Percentiles rank a stretch among this genome's conserved stretches.
Conservation (phyloP, 2,113 vertebrate species). For the Murina feae region DNA sequence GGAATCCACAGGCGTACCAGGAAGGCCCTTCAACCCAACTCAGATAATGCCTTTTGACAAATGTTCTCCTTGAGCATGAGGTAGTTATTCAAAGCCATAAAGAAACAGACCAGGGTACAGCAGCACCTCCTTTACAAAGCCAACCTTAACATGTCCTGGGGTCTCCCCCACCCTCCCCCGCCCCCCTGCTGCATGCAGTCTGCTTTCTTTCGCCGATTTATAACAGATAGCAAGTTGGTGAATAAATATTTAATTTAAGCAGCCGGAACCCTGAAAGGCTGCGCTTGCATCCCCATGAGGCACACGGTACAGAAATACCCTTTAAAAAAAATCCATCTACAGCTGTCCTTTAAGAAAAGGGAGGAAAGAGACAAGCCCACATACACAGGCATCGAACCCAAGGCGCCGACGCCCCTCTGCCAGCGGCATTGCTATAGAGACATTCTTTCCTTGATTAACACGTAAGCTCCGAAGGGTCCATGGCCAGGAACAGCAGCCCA, state of each 20-base stretch:
- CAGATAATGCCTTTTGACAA: constrained; percentile 74
- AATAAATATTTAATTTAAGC: constrained; percentile 69
- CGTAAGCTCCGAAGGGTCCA: constrained; percentile 59
- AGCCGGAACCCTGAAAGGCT: constrained; percentile 62
- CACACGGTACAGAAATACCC: constrained; percentile 60
- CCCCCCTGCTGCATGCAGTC: not conserved
- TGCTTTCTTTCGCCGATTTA: constrained; percentile 59
- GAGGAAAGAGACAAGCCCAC: not conserved
- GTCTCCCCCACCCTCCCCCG: not conserved
- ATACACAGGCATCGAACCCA: constrained; percentile 38
- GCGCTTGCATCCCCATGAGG: constrained; percentile 60
- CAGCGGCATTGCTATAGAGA: constrained; percentile 52
- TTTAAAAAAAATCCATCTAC: constrained; percentile 57
- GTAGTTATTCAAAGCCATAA: constrained; percentile 51
- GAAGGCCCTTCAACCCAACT: constrained; percentile 69
- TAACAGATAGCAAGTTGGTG: constrained; percentile 63
- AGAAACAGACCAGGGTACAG: constrained; percentile 23
- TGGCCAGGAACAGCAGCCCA: constrained; percentile 64
- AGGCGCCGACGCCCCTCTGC: constrained; percentile 67
- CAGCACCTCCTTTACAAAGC: constrained; percentile 65
- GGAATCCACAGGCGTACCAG: constrained; percentile 56
- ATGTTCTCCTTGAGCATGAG: constrained; percentile 59
- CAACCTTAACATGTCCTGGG: constrained; percentile 32
- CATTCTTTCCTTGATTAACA: constrained; percentile 69
- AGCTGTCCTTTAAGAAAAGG: constrained; percentile 57